Evolutionary conservation across 2,888 invertebrate genomes (phyloP), one percentile per base, ranked within the genome.

Genomic region (Drosophila testacea): DNA sequence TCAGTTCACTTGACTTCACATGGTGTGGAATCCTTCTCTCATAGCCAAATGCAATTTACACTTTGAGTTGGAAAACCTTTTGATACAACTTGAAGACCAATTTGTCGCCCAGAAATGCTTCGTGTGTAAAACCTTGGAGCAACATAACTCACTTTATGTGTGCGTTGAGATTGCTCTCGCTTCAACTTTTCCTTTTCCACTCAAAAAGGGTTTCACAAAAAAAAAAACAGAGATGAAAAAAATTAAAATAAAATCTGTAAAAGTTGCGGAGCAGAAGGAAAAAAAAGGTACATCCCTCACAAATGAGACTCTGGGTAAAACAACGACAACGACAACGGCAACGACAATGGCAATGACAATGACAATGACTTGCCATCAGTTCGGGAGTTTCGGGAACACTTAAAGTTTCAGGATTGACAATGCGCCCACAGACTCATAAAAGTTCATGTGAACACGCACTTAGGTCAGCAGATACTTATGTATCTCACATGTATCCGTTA

Each of bases 381-480:
- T 42, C 38, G 22, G 47, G 11, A 46, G 48, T 32, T 54, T 62
- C 22, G 69, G 62, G 69, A 62, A 55, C 57, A 75, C 79, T 76
- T 75, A 62, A 76, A 69, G 61, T 75, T 75, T 69, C 34, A 44
- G 61, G 63, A 78, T 74, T 78, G 69, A 69, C 76, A 78, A 78
- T 61, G 75, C 44, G 60, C 47, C 64, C 79, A 60, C 59, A 50
- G 44, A 66, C 68, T 60, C 77, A 69, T 77, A 85, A 79, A 85
- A 73, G 86, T 69, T 83, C 69, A 69, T 81, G 83, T 54, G 69
- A 66, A 70, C 70, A 86, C 87, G 87, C 84, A 86, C 84, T 83
- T 71, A 67, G 81, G 81, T 87, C 81, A 81, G 84, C 75, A 86
- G 75, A 83, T 83, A 64, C 59, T 32, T 59, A 55, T 56, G 67